phyloP scores from a whole-genome alignment of 2,113 vertebrate species.

The Coryphaenoides rupestris region DNA sequence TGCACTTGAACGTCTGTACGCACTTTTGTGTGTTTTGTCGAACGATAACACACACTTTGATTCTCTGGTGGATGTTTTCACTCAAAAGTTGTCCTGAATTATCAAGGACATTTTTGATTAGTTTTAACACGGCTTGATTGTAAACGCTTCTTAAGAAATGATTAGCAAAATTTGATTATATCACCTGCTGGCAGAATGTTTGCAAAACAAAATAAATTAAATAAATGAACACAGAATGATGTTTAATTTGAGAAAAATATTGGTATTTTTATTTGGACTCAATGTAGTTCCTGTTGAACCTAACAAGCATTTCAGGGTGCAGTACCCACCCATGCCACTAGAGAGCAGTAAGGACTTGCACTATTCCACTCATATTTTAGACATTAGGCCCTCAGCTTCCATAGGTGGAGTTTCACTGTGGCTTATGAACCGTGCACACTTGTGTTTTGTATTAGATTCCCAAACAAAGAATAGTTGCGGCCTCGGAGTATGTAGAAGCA shows the following conservation, averaged over 20 bases:
- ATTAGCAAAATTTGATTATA: slow-evolving; percentile 43
- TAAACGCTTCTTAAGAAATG: slow-evolving; percentile 55
- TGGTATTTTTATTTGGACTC: slow-evolving; percentile 11
- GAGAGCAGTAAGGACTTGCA: slow-evolving; percentile 49
- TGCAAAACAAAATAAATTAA: slow-evolving; percentile 52
- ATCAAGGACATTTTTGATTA: slow-evolving; percentile 24
- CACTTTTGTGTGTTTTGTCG: slow-evolving; percentile 30
- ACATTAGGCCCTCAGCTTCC: no score
- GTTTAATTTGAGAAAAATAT: slow-evolving; percentile 39
- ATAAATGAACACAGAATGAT: slow-evolving; percentile 52
- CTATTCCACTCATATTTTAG: no score
- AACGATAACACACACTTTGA: slow-evolving; percentile 35
- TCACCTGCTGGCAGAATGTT: slow-evolving; percentile 72
- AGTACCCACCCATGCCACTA: slow-evolving; percentile 26
- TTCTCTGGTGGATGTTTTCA: slow-evolving; percentile 18
- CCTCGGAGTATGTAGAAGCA: no score
- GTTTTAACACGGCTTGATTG: slow-evolving; percentile 49
- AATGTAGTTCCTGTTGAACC: slow-evolving; percentile 4
- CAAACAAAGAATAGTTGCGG: no score
- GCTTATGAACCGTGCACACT: no score
- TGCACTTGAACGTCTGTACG: not conserved
- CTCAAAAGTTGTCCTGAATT: slow-evolving; percentile 25
- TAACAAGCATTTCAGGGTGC: not conserved
- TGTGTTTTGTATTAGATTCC: no score
- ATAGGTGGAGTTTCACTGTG: no score